Conservation (phyloP, 2,797 vertebrate species). For the Myripristis murdjan region DNA sequence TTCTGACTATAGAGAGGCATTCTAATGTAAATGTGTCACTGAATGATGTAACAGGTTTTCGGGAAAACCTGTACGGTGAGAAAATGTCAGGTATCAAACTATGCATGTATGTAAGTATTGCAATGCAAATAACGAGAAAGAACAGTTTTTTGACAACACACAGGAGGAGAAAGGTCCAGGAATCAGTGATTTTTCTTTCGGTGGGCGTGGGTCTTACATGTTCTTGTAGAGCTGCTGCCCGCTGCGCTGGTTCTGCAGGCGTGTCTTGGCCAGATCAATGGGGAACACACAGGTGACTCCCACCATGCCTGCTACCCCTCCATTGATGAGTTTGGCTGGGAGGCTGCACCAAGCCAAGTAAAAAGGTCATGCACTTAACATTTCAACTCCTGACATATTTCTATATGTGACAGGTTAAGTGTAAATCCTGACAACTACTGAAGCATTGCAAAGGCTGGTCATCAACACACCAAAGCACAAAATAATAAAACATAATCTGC, state of each 20-base stretch:
- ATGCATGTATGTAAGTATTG: not conserved
- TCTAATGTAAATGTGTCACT: too few relatives aligned
- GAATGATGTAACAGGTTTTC: not conserved
- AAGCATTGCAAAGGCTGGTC: not conserved
- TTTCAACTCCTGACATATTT: not conserved
- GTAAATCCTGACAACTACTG: too few relatives aligned
- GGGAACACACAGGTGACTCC: slow-evolving; percentile 93
- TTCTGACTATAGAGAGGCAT: too few relatives aligned
- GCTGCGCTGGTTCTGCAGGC: slow-evolving; percentile 90
- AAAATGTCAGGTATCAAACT: not conserved
- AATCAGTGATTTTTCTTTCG: not conserved
- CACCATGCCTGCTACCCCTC: slow-evolving; percentile 90
- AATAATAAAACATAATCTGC: not conserved
- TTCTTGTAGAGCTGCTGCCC: slow-evolving; percentile 88
- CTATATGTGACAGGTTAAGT: not conserved
- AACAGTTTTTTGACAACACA: not conserved
- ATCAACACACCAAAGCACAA: not conserved
- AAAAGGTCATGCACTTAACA: not conserved
- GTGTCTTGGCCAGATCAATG: slow-evolving; percentile 90
- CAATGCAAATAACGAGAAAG: not conserved
- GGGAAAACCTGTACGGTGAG: too few relatives aligned
- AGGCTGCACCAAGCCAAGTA: slow-evolving; percentile 76
- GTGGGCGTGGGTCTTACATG: slow-evolving; percentile 80
- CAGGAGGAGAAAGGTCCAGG: not conserved
- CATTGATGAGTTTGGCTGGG: slow-evolving; percentile 91